These are phyloP conservation scores for Albula goreensis DNA, from an alignment of 2,113 vertebrate genomes.

Conservation along the genomic window DNA sequence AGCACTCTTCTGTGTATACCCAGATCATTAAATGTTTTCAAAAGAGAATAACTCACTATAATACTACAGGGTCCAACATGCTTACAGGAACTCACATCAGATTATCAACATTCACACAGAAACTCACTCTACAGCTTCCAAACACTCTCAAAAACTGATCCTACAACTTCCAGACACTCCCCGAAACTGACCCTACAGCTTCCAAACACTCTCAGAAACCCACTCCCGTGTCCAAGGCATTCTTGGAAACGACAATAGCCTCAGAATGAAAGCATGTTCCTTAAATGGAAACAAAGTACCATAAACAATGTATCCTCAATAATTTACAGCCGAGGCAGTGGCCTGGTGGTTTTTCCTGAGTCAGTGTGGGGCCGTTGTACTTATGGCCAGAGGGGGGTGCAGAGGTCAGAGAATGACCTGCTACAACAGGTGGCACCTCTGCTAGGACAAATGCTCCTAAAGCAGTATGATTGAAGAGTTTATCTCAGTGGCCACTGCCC, in stretches of 20 bases:
- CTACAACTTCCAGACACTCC: neutral
- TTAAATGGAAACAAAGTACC: neutral
- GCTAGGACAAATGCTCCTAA: neutral
- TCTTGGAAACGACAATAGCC: neutral
- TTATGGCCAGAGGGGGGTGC: neutral
- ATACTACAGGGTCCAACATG: neutral
- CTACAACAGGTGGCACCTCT: slow-evolving; percentile 31
- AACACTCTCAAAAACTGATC: neutral
- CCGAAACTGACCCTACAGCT: neutral
- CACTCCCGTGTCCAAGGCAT: neutral
- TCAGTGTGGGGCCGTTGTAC: neutral
- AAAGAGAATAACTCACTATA: neutral
- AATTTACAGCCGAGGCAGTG: neutral
- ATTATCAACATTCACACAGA: neutral
- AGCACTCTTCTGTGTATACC: neutral
- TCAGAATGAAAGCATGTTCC: neutral
- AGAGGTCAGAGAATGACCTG: slow-evolving; percentile 16
- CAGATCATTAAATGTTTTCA: neutral
- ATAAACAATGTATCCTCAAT: neutral
- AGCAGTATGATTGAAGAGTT: neutral
- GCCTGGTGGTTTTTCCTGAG: neutral
- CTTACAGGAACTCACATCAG: too few species aligned
- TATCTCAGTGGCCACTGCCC: neutral
- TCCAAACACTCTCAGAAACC: neutral
- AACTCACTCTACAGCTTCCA: neutral